phyloP scores from a whole-genome alignment of 1,140 invertebrate species.

The Thaumetopoea pityocampa region DNA sequence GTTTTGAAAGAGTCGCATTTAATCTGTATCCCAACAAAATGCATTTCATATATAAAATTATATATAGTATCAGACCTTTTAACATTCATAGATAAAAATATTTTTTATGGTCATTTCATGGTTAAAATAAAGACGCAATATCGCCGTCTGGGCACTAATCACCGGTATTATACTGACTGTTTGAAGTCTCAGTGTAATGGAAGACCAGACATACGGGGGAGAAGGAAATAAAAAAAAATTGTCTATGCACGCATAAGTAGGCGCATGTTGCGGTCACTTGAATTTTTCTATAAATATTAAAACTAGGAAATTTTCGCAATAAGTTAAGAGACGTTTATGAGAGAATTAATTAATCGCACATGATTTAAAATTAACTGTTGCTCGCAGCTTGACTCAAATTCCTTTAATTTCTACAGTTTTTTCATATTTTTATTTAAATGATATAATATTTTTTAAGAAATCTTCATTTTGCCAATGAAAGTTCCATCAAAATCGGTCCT shows the following conservation, averaged over 20 bases:
- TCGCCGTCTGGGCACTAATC: conserved; percentile 44
- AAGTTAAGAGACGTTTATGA: background rate
- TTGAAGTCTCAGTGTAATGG: conserved; percentile 55
- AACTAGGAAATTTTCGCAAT: no score
- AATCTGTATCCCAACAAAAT: no score
- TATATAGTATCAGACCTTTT: no score
- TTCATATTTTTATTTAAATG: no score
- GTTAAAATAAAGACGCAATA: conserved; percentile 8
- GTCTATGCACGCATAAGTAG: conserved; percentile 42
- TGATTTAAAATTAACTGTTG: no score
- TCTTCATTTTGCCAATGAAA: no score
- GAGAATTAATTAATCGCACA: background rate
- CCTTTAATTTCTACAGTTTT: no score
- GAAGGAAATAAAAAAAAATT: conserved; percentile 58
- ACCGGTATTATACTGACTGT: conserved; percentile 49
- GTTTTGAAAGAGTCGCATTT: no score
- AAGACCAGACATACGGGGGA: conserved; percentile 66
- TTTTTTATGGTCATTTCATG: conserved; percentile 4
- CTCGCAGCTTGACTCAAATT: no score
- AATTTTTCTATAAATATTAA: conserved; percentile 1
- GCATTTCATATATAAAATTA: no score
- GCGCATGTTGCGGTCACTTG: conserved; percentile 14
- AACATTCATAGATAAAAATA: background rate
- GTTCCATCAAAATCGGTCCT: no score
- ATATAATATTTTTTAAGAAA: no score